Evolutionary conservation across 2,888 invertebrate species (phyloP).

Genomic region (Mythimna albipuncta): DNA sequence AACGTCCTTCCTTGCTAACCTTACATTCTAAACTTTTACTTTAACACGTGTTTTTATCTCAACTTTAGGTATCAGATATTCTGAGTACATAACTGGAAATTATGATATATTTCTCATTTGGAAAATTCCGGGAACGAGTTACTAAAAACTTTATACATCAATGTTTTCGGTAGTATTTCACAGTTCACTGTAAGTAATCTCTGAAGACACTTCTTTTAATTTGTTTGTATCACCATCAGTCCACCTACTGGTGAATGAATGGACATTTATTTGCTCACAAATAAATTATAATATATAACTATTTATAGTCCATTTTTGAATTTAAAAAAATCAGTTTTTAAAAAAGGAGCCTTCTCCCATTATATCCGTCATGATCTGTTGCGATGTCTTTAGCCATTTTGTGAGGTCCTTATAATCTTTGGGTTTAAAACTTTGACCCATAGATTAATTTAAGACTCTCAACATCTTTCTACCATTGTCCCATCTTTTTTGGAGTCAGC

Average conservation of each 20-base stretch:
- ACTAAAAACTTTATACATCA: not conserved
- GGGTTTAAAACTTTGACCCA: too few relatives aligned
- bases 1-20: not conserved
- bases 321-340: not conserved
- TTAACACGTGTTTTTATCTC: not conserved
- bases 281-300: too few relatives aligned
- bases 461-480: too few relatives aligned
- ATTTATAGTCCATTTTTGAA: not conserved
- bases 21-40: not conserved
- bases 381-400: not conserved
- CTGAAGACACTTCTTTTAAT: not conserved
- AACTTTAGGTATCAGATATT: not conserved
- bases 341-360: too few relatives aligned
- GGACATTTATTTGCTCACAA: too few relatives aligned
- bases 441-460: too few relatives aligned
- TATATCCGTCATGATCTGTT: not conserved
- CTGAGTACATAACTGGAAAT: not conserved
- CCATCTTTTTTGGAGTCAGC: too few relatives aligned
- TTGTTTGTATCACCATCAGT: too few relatives aligned
- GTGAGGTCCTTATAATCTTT: too few relatives aligned
- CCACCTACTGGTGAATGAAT: too few relatives aligned
- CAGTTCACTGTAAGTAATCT: not conserved
- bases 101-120: not conserved
- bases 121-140: not conserved
- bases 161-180: not conserved